phyloP scores from a whole-genome alignment of 2,797 vertebrate species.

The Sarcoramphus papa region DNA sequence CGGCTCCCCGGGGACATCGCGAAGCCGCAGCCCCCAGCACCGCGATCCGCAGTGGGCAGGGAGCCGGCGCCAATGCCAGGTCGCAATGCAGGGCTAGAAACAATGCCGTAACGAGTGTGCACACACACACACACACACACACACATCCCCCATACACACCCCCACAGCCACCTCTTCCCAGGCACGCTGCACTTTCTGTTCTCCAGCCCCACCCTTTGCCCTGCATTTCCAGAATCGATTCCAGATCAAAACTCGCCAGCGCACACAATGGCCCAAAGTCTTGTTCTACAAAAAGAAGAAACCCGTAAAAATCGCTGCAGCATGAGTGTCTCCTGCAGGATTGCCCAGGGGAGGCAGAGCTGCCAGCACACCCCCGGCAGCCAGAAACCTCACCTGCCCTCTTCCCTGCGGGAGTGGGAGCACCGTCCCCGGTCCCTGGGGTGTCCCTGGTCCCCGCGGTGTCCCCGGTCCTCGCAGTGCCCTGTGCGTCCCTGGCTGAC shows the following conservation, averaged over 20 bases:
- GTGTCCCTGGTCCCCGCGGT: neutral
- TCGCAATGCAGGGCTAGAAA: rapidly evolving
- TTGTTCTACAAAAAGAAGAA: neutral
- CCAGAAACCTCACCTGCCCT: neutral
- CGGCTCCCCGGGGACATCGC: rapidly evolving
- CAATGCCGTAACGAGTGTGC: rapidly evolving
- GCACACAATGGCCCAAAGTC: rapidly evolving
- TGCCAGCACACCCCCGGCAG: neutral
- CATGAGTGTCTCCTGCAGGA: rapidly evolving
- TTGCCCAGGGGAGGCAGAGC: neutral
- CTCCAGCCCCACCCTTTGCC: neutral
- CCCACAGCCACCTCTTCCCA: neutral
- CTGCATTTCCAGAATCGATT: rapidly evolving
- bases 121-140: neutral
- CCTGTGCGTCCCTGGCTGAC: neutral
- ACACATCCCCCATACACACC: too few species aligned
- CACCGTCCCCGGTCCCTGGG: neutral
- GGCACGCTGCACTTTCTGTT: rapidly evolving
- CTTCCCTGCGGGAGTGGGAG: neutral
- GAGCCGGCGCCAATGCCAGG: rapidly evolving
- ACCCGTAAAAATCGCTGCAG: neutral
- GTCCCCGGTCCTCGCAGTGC: neutral
- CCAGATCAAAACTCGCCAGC: neutral
- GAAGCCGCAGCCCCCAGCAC: neutral
- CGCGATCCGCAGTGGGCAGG: rapidly evolving